Evolutionary conservation across 2,888 invertebrate species (phyloP).

Genomic region (Psylliodes chrysocephalus): DNA sequence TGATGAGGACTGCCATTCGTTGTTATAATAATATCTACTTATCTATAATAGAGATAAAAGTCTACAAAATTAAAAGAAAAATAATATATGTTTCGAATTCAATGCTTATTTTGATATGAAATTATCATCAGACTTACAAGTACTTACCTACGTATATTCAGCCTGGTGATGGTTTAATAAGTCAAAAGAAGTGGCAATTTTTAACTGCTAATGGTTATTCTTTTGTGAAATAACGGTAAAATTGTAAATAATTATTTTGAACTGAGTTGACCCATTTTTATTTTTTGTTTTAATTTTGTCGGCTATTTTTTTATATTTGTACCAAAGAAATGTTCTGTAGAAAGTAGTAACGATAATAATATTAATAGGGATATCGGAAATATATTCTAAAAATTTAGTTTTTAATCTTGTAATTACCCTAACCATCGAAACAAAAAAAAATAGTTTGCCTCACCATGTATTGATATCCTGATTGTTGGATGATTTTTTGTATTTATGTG

Average conservation of each 20-base stretch:
- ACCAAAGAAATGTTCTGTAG: slow-evolving; percentile 11
- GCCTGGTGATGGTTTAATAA: too few relatives aligned
- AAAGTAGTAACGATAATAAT: neutral
- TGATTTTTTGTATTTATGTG: slow-evolving; percentile 55
- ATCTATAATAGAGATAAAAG: too few relatives aligned
- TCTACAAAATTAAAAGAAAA: neutral
- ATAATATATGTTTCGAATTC: neutral
- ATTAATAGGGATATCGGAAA: neutral
- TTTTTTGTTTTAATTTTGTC: neutral
- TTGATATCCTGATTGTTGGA: slow-evolving; percentile 37
- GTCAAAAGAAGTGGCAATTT: too few relatives aligned
- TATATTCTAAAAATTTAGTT: neutral
- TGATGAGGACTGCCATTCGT: slow-evolving; percentile 7
- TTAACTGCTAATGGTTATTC: too few relatives aligned
- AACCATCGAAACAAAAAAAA: neutral
- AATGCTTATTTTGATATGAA: too few relatives aligned
- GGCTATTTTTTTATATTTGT: neutral
- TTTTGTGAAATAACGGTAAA: too few relatives aligned
- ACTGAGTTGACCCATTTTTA: too few relatives aligned
- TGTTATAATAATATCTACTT: too few relatives aligned
- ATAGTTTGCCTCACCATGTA: slow-evolving; percentile 19
- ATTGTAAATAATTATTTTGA: too few relatives aligned
- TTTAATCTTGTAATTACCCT: neutral
- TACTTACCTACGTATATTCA: too few relatives aligned
- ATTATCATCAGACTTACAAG: too few relatives aligned